Evolutionary conservation across 2,797 vertebrate species (phyloP).

Genomic region (Champsocephalus gunnari): DNA sequence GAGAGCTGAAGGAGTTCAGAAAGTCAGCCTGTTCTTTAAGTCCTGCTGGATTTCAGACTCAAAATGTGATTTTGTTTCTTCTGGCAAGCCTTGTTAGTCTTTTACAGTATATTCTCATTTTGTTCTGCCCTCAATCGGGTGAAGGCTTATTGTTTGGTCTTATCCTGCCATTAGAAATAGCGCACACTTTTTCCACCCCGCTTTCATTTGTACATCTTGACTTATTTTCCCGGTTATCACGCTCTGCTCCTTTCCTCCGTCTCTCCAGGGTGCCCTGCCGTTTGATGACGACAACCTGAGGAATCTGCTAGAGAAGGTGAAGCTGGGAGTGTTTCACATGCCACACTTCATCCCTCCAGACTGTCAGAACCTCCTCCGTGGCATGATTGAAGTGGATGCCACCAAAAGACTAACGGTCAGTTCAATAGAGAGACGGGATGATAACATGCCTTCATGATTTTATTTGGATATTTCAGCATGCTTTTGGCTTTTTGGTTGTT

Average conservation of each 20-base stretch:
- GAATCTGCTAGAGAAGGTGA: conserved; percentile 98
- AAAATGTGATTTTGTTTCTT: conserved; percentile 54
- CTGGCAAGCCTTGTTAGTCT: conserved; percentile 21
- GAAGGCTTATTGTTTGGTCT: conserved; percentile 38
- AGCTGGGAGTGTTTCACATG: conserved; percentile 99
- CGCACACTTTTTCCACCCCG: conserved; percentile 1
- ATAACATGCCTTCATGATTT: neutral
- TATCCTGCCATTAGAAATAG: conserved; percentile 21
- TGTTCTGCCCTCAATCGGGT: conserved; percentile 29
- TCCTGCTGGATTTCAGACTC: conserved; percentile 46
- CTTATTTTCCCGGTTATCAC: conserved; percentile 36
- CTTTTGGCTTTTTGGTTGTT: neutral
- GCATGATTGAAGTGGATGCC: conserved; percentile 99
- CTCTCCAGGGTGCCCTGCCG: conserved; percentile 92
- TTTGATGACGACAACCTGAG: conserved; percentile 98
- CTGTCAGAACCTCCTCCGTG: conserved; percentile 97
- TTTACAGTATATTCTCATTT: neutral
- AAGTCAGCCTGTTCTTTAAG: conserved; percentile 32
- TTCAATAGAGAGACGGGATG: conserved; percentile 13
- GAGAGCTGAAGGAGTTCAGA: conserved; percentile 50
- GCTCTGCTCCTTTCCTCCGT: conserved; percentile 46
- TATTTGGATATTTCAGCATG: neutral
- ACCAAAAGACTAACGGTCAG: conserved; percentile 94
- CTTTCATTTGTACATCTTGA: conserved; percentile 51
- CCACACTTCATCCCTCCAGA: conserved; percentile 99